Percentiles rank a stretch among this genome's conserved stretches.
These are phyloP conservation scores for Lathamus discolor DNA, from an alignment of 2,113 vertebrate species.

Conservation along the genomic window DNA sequence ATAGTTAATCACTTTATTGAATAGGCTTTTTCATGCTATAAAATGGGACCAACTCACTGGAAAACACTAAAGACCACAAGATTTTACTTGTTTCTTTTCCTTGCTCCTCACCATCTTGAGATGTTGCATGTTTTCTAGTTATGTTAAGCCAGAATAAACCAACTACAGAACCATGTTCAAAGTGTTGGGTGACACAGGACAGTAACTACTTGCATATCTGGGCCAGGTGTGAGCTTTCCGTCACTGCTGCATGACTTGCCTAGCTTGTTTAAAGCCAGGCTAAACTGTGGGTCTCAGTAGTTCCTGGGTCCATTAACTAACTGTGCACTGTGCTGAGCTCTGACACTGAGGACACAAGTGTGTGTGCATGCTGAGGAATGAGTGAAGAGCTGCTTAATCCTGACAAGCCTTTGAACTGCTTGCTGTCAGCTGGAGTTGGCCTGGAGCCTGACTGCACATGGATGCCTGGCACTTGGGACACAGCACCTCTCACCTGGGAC, in stretches of 20 bases:
- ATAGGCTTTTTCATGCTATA: neutral
- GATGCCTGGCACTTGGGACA: neutral
- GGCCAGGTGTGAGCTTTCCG: neutral
- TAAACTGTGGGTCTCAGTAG: neutral
- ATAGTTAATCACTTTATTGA: neutral
- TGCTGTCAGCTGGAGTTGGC: neutral
- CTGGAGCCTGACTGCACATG: neutral
- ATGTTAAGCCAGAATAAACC: neutral
- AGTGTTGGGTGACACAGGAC: neutral
- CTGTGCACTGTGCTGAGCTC: neutral
- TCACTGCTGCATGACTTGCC: neutral
- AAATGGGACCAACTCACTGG: neutral
- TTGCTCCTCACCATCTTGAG: neutral
- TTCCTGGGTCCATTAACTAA: neutral
- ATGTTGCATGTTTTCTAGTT: neutral
- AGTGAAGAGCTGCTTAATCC: neutral
- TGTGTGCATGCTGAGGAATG: neutral
- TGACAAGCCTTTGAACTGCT: neutral
- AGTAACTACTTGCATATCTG: neutral
- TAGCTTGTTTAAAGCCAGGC: neutral
- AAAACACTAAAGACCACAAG: neutral
- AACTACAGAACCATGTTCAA: neutral
- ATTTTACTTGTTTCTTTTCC: neutral
- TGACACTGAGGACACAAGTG: neutral
- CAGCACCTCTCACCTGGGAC: neutral